These are phyloP conservation scores for Horisme vitalbata DNA, from an alignment of 2,888 invertebrate species.

Conservation along the genomic window DNA sequence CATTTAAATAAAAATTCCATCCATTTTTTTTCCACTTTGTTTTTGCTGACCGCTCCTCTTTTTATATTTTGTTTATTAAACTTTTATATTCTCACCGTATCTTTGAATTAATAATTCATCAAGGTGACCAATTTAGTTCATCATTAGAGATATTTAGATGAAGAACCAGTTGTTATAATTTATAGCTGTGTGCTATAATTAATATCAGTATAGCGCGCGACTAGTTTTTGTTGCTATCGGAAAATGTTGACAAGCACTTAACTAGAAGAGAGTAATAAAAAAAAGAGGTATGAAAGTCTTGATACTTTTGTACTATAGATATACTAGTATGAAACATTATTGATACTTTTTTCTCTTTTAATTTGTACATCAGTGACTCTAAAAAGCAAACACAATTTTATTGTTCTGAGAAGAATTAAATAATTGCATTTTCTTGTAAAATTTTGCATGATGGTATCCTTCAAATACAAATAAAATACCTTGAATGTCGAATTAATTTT, in stretches of 20 bases:
- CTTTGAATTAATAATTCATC: constrained; percentile 11
- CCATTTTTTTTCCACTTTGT: too few relatives aligned
- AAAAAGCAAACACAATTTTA: too few relatives aligned
- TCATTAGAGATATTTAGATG: constrained; percentile 14
- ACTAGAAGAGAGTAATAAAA: background rate
- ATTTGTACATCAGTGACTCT: too few relatives aligned
- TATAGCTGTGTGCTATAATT: constrained; percentile 14
- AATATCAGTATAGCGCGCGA: constrained; percentile 4
- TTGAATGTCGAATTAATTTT: too few relatives aligned
- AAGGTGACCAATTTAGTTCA: constrained; percentile 14
- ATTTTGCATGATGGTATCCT: too few relatives aligned
- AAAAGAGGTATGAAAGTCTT: background rate
- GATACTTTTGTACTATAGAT: background rate
- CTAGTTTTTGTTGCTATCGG: constrained; percentile 18
- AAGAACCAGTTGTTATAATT: constrained; percentile 22
- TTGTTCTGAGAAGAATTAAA: too few relatives aligned
- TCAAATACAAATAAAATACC: too few relatives aligned
- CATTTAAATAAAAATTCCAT: too few relatives aligned
- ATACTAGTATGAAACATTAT: too few relatives aligned
- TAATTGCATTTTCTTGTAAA: too few relatives aligned
- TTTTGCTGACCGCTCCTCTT: background rate
- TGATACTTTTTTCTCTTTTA: too few relatives aligned
- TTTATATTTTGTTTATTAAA: background rate
- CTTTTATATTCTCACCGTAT: background rate
- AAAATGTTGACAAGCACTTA: constrained; percentile 1